A percentile compares a stretch with the other conserved stretches of the same genome.
Evolutionary conservation across 2,888 invertebrate genomes (phyloP).

Genomic region (Tanytarsus gracilentus): DNA sequence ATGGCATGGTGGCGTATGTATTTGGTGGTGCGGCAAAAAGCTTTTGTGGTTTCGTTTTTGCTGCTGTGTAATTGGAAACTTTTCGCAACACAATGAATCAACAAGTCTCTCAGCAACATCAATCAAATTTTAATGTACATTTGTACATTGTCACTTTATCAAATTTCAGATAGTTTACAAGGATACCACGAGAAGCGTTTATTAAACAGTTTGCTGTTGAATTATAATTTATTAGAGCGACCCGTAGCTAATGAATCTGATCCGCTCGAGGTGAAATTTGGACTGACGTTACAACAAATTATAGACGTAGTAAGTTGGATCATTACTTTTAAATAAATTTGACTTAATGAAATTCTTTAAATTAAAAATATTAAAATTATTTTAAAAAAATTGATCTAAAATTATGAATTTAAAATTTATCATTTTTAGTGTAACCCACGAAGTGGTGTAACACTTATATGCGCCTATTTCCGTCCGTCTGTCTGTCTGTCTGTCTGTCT

Average conservation of each 20-base stretch:
- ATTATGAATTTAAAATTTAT: not conserved
- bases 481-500: too few species aligned
- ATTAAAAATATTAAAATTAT: not conserved
- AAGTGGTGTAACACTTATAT: too few species aligned
- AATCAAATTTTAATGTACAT: not conserved
- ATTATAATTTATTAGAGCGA: conserved; percentile 81
- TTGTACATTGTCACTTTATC: conserved; percentile 25
- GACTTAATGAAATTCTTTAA: not conserved
- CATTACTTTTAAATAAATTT: not conserved
- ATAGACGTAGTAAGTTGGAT: conserved; percentile 80
- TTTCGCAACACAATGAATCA: too few species aligned
- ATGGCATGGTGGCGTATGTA: too few species aligned
- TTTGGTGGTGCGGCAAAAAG: too few species aligned
- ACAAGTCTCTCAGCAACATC: too few species aligned
- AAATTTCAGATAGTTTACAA: conserved; percentile 70
- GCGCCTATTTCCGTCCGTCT: too few species aligned
- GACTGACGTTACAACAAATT: conserved; percentile 84
- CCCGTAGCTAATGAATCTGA: conserved; percentile 89
- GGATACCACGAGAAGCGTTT: conserved; percentile 84
- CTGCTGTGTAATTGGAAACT: too few species aligned
- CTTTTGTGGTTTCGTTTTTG: too few species aligned
- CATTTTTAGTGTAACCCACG: too few species aligned
- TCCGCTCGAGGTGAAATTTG: conserved; percentile 81
- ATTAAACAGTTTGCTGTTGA: conserved; percentile 69
- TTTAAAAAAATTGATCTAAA: not conserved